Evolutionary conservation across 2,888 invertebrate genomes (phyloP).

Genomic region (Cephonodes hylas): DNA sequence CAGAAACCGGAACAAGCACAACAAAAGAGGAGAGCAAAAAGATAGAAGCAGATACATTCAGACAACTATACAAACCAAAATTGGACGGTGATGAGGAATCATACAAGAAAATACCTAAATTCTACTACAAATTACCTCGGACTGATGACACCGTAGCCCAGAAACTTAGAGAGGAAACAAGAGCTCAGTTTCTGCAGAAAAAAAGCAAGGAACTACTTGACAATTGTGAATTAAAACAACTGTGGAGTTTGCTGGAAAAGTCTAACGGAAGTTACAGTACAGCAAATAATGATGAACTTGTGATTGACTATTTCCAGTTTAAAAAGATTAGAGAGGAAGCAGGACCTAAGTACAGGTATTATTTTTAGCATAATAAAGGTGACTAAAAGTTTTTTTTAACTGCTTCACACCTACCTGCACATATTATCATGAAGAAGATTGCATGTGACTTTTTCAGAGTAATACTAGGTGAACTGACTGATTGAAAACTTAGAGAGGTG

Average conservation of each 20-base stretch:
- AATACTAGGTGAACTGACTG: no score
- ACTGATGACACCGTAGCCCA: conserved; percentile 88
- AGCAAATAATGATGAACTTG: conserved; percentile 85
- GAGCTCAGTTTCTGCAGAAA: conserved; percentile 92
- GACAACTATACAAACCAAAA: conserved; percentile 77
- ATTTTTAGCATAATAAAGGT: not conserved
- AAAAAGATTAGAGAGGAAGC: conserved; percentile 88
- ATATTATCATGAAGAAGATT: no score
- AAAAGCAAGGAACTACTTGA: conserved; percentile 91
- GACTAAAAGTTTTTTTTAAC: not conserved
- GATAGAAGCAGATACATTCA: conserved; percentile 79
- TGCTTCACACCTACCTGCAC: no score
- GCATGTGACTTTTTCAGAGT: no score
- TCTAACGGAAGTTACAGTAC: conserved; percentile 88
- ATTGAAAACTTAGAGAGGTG: no score
- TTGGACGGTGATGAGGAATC: conserved; percentile 71
- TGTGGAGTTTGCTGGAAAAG: conserved; percentile 92
- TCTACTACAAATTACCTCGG: conserved; percentile 88
- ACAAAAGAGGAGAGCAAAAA: conserved; percentile 71
- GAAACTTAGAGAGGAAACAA: conserved; percentile 92
- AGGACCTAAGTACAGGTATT: conserved; percentile 86
- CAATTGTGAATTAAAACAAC: conserved; percentile 91
- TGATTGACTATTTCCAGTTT: conserved; percentile 93
- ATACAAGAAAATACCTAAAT: conserved; percentile 85
- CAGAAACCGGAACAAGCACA: conserved; percentile 63